Base-by-base conservation (phyloP, 64 coral and sea anemone species). In the Dendrophyllia cribrosa region DNA sequence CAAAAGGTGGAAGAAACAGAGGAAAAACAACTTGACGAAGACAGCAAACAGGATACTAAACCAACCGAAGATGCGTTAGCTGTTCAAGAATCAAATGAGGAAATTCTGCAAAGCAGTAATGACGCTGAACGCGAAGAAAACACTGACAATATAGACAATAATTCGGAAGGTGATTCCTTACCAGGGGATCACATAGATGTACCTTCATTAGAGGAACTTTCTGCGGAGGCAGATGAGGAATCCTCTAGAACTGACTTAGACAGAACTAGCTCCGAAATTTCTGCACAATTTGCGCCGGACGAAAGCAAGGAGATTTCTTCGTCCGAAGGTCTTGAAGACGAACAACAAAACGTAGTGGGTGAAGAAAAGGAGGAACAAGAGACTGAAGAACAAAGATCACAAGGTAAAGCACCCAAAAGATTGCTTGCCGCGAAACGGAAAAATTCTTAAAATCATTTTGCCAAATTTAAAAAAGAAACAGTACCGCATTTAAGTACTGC, bases 191-290 rank as follows among this genome's bases (percentile, higher is more conserved):
- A 74, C 20, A 19, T 59, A 34, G 69, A 74, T 75, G 86, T 88
- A 59, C 86, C 51, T 84, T 84, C 80, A 19, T 47, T 84, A 22
- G 80, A 84, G 16, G 80, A 84, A 12, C 80, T 68, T 67, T 67
- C 80, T 51, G 80, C 62, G 20, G 62, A 48, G n/a, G 62, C 62
- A 84, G 44, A 45, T 4, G 45, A 84, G 6, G 80, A 80, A 22
- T 15, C 45, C 61, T 47, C 61, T 74, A 76, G 58, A 59, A 58
- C 45, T 70, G 83, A 86, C 46, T 25, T 72, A 76, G 86, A 88
- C n/a, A 58, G 25, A 61, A 46, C 87, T 60, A 63, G 71, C 44
- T 78, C 74, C 12, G 87, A 89, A 66, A 51, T 58, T 52, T 0
- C 69, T 9, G 53, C 46, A 63, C 25, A 76, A 16, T 62, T 50